Conservation (phyloP, 2,888 invertebrate species). For the Tethea ocularis region DNA sequence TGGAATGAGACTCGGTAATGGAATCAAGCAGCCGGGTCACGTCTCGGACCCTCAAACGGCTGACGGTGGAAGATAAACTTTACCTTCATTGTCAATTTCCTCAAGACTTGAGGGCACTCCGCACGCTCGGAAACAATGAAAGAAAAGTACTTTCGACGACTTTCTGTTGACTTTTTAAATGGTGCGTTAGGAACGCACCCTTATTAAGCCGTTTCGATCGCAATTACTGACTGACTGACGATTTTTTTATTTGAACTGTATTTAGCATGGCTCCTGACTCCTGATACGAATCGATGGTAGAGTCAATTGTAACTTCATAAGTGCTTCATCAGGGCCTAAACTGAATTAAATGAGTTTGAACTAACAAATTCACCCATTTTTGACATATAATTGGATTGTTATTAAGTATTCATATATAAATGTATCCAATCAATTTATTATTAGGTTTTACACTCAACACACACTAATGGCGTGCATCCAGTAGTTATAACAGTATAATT, state of each 20-base stretch:
- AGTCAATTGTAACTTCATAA: too few relatives aligned
- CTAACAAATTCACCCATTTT: not conserved
- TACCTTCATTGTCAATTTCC: slow-evolving; percentile 82
- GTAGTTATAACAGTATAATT: too few relatives aligned
- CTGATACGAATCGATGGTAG: too few relatives aligned
- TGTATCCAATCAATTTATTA: too few relatives aligned
- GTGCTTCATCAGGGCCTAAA: too few relatives aligned
- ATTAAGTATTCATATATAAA: too few relatives aligned
- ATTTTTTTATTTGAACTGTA: slow-evolving; percentile 26
- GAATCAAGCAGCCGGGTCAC: slow-evolving; percentile 76
- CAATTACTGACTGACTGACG: slow-evolving; percentile 25
- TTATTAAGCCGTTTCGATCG: slow-evolving; percentile 40
- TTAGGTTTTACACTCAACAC: too few relatives aligned
- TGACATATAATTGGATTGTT: too few relatives aligned
- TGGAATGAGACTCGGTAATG: slow-evolving; percentile 54
- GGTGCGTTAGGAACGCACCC: slow-evolving; percentile 56
- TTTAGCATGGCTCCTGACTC: not conserved
- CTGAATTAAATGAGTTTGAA: too few relatives aligned
- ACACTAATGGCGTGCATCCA: too few relatives aligned
- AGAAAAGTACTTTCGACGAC: slow-evolving; percentile 72
- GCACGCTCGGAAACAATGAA: slow-evolving; percentile 72
- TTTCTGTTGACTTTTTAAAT: slow-evolving; percentile 74
- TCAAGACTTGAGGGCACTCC: slow-evolving; percentile 68
- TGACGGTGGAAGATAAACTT: slow-evolving; percentile 79
- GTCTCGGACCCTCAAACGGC: slow-evolving; percentile 73